phyloP scores from a whole-genome alignment of 2,888 invertebrate species.

The Netelia inedita region DNA sequence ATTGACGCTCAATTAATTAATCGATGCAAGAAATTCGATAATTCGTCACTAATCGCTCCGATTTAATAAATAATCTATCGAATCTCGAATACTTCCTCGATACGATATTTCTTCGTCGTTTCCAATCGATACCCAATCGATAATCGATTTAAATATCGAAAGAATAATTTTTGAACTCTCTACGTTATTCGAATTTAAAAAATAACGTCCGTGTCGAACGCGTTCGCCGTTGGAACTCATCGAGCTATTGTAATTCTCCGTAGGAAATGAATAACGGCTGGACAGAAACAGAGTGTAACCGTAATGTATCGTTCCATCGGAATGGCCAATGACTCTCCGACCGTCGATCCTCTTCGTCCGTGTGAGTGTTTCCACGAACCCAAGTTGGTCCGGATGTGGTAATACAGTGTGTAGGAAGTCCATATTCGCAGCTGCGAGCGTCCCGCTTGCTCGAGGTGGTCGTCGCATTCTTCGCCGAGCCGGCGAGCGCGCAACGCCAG shows the following conservation, averaged over 20 bases:
- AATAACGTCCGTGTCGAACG: neutral
- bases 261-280: neutral
- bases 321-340: constrained; percentile 53
- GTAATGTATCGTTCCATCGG: constrained; percentile 13
- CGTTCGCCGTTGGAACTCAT: neutral
- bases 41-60: too few relatives aligned
- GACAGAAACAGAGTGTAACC: neutral
- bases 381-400: constrained; percentile 60
- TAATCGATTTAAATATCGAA: neutral
- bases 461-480: constrained; percentile 1
- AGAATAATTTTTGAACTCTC: neutral
- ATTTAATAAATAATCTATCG: too few relatives aligned
- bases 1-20: too few relatives aligned
- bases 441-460: constrained; percentile 38
- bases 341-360: neutral
- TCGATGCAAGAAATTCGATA: too few relatives aligned
- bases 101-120: too few relatives aligned
- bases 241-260: too few relatives aligned
- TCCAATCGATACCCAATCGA: neutral
- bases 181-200: neutral
- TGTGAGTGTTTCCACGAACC: constrained; percentile 16
- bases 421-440: constrained; percentile 42
- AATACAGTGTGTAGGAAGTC: constrained; percentile 62
- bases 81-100: too few relatives aligned
- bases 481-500: neutral